These are phyloP conservation scores for Cerceris rybyensis DNA, from an alignment of 2,888 invertebrate species.

Conservation along the genomic window DNA sequence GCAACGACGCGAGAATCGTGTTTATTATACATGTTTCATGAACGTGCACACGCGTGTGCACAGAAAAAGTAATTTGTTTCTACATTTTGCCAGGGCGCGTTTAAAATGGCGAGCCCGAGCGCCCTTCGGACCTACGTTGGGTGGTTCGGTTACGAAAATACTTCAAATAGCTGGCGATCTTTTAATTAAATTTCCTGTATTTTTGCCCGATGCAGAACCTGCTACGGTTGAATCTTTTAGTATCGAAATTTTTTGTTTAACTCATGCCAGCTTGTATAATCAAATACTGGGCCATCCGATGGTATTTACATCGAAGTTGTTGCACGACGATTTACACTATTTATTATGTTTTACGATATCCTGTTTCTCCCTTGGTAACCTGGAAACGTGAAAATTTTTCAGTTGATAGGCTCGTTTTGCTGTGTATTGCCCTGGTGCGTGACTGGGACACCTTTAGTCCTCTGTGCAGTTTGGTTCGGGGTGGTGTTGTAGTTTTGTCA, in stretches of 20 bases:
- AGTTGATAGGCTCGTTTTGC: too few species aligned
- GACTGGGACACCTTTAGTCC: too few species aligned
- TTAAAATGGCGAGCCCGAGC: background rate
- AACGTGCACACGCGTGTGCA: slow-evolving; percentile 47
- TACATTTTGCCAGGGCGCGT: slow-evolving; percentile 23
- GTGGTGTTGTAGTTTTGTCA: too few species aligned
- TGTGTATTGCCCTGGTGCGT: too few species aligned
- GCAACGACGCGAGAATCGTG: slow-evolving; percentile 58
- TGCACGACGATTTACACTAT: too few species aligned
- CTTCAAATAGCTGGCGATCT: background rate
- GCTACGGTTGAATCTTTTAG: background rate
- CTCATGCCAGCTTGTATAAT: background rate
- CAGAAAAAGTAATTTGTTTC: slow-evolving; percentile 43
- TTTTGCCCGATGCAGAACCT: background rate
- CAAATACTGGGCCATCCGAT: too few species aligned
- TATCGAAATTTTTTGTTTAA: background rate
- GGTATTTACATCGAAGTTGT: too few species aligned
- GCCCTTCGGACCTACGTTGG: background rate
- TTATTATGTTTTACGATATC: too few species aligned
- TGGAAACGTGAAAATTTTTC: too few species aligned
- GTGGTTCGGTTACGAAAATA: background rate
- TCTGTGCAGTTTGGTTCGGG: too few species aligned
- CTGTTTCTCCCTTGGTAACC: too few species aligned
- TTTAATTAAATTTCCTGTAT: slow-evolving; percentile 13
- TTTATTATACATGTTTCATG: slow-evolving; percentile 73